These are phyloP conservation scores for Melieria omissa DNA, from an alignment of 2,888 invertebrate species.

Conservation along the genomic window DNA sequence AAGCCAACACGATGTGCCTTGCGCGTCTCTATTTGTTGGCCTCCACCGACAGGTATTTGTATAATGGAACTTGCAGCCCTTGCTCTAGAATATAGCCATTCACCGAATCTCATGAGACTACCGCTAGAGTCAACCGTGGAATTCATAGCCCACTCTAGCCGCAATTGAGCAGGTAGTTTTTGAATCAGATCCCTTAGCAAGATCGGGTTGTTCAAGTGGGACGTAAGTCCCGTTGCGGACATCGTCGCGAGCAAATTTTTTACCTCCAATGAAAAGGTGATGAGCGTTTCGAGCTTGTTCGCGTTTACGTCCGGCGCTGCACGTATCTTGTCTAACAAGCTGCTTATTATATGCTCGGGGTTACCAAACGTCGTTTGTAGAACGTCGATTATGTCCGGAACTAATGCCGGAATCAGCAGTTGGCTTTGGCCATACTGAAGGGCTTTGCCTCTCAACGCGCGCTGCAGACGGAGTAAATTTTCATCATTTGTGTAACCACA, in stretches of 20 bases:
- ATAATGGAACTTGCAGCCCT: conserved; percentile 8
- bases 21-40: conserved; percentile 12
- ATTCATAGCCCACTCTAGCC: conserved; percentile 17
- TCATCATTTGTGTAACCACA: conserved; percentile 37
- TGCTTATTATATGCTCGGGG: conserved; percentile 27
- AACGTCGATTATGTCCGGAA: conserved; percentile 32
- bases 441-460: conserved; percentile 33
- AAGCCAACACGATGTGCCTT: conserved; percentile 16
- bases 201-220: conserved; percentile 18
- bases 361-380: conserved; percentile 34
- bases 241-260: conserved; percentile 10
- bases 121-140: not conserved
- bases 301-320: conserved; percentile 18
- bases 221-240: conserved; percentile 6
- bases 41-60: not conserved
- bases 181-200: conserved; percentile 11
- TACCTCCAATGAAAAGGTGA: conserved; percentile 19
- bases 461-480: conserved; percentile 35
- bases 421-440: conserved; percentile 36
- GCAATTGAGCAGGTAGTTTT: conserved; percentile 17
- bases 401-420: conserved; percentile 27
- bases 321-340: conserved; percentile 27
- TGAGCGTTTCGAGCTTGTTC: conserved; percentile 24
- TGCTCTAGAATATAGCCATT: not conserved
- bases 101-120: not conserved